phyloP scores from a whole-genome alignment of 1,140 invertebrate species.

The Papilio polyxenes region DNA sequence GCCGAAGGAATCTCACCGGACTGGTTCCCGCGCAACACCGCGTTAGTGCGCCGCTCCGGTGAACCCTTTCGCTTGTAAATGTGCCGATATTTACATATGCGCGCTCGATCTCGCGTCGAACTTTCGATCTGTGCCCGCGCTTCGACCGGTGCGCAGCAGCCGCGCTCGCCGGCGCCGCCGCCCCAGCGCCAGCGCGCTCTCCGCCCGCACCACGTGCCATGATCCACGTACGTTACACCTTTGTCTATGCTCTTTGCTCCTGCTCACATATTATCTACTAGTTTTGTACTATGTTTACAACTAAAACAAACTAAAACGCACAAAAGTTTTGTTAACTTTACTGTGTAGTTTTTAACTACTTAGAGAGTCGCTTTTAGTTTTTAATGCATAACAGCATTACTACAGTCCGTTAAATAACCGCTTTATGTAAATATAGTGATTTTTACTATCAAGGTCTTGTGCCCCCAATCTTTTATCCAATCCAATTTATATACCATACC shows the following conservation, averaged over 20 bases:
- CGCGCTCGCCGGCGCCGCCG: slow-evolving; percentile 54
- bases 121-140: slow-evolving; percentile 75
- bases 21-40: slow-evolving; percentile 78
- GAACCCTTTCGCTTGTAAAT: slow-evolving; percentile 81
- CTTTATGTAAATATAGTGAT: slow-evolving; percentile 7
- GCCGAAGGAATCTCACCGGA: slow-evolving; percentile 79
- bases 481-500: not conserved
- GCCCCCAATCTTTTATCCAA: not conserved
- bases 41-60: slow-evolving; percentile 79
- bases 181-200: slow-evolving; percentile 72
- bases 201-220: slow-evolving; percentile 73
- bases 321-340: not conserved
- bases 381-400: not conserved
- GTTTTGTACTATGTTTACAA: not conserved
- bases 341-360: not conserved
- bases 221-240: slow-evolving; percentile 72
- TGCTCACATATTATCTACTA: not conserved
- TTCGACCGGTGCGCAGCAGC: slow-evolving; percentile 59
- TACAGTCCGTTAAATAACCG: slow-evolving; percentile 24
- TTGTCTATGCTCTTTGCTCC: slow-evolving; percentile 24
- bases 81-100: slow-evolving; percentile 81
- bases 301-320: not conserved
- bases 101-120: slow-evolving; percentile 77
- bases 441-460: not conserved
- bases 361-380: not conserved